Evolutionary conservation across 2,888 invertebrate genomes (phyloP), one percentile per base, ranked within the genome.

Genomic region (Apodemia zela): DNA sequence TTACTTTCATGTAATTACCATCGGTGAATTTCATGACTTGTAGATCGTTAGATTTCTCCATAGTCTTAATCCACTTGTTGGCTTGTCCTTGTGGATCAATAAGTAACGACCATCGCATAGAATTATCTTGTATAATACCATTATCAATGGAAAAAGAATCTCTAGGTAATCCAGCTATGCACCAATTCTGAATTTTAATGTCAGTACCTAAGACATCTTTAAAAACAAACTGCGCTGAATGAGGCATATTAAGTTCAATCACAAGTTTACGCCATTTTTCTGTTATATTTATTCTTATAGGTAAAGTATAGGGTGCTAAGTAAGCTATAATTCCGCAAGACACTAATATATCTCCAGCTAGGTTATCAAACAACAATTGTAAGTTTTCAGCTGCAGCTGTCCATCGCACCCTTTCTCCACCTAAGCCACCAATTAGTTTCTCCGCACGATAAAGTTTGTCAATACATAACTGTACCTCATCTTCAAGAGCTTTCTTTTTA

Each of bases 261-360:
- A 96, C 94, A 58, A 94, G 93, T n/a, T 87, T 76, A 66, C 95
- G 94, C 98, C 98, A 98, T 68, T 95, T 94, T 0, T 85, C 81
- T 2, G 95, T 92, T 60, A 94, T 93, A 38, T 87, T 82, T 60
- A 85, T 82, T 75, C 96, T 92, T 71, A 94, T 94, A 18, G 94
- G 92, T 60, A 95, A 93, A 7, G 96, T 97, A 73, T 97, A 97
- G 0, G 98, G 96, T 0, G 97, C 95, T 62, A 98, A 92, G 84
- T 98, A 98, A 0, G 98, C 96, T 69, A 98, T 97, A 49, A 97
- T 94, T 17, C 97, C 98, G 77, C 96, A 95, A 0, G 98, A 97
- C 42, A 98, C 93, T 17, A 98, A 89, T 72, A 98, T 96, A 84
- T 98, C 98, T 0, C 98, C 98, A 0, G 97, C 96, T 66, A 98